Percentiles rank a stretch among this genome's conserved stretches.
Conservation (phyloP, 2,797 vertebrate species). For the Acipenser ruthenus region DNA sequence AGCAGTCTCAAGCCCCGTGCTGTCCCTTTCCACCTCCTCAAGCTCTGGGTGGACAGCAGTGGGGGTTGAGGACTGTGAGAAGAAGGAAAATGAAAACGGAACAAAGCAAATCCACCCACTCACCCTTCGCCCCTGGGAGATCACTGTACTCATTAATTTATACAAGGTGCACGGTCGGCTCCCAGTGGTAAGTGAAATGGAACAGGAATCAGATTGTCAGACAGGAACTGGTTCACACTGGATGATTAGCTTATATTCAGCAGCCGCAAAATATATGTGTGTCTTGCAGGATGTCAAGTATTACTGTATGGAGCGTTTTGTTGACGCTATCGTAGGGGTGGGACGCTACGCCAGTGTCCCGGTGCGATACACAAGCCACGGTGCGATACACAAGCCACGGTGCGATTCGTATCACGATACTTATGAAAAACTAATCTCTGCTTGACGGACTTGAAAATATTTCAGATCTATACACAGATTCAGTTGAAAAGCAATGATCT, state of each 20-base stretch:
- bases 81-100: conserved; percentile 53
- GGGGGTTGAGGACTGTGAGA: conserved; percentile 70
- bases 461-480: too few relatives aligned
- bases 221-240: neutral
- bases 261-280: neutral
- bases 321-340: too few relatives aligned
- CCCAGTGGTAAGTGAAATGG: conserved; percentile 69
- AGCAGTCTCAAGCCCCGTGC: conserved; percentile 77
- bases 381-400: too few relatives aligned
- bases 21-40: conserved; percentile 83
- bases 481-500: too few relatives aligned
- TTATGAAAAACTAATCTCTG: too few relatives aligned
- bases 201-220: neutral
- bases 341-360: too few relatives aligned
- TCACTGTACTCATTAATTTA: conserved; percentile 91
- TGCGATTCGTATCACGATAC: too few relatives aligned
- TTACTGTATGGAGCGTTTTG: too few relatives aligned
- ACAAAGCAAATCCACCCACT: conserved; percentile 70
- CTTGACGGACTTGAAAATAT: too few relatives aligned
- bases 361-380: too few relatives aligned
- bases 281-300: too few relatives aligned
- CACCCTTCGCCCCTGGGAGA: conserved; percentile 89
- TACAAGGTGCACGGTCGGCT: conserved; percentile 96
- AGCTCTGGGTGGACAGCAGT: conserved; percentile 88
- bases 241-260: neutral